phyloP scores from a whole-genome alignment of 2,113 vertebrate genomes.

The Carlito syrichta region DNA sequence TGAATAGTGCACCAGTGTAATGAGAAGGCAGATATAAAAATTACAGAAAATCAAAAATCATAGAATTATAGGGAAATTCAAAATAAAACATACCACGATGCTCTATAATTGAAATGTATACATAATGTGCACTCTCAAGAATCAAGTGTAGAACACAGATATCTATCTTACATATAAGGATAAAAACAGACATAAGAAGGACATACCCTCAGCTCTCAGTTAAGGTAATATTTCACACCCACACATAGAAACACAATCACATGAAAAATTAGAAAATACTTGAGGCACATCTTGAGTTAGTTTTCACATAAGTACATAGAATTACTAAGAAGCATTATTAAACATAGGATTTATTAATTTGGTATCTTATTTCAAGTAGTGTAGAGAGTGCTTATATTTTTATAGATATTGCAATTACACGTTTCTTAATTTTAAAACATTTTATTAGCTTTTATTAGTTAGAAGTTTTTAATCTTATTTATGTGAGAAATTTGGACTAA shows the following conservation, averaged over 20 bases:
- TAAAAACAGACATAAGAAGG: not conserved
- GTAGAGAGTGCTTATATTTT: not conserved
- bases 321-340: not conserved
- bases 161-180: not conserved
- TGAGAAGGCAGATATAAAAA: not conserved
- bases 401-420: not conserved
- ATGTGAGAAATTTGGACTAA: not conserved
- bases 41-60: not conserved
- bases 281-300: not conserved
- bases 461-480: not conserved
- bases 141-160: not conserved
- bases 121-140: not conserved
- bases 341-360: not conserved
- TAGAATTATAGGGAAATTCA: not conserved
- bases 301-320: not conserved
- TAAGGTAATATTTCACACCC: not conserved
- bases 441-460: not conserved
- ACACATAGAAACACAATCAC: not conserved
- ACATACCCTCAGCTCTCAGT: not conserved
- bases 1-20: not conserved
- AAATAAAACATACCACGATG: not conserved
- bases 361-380: not conserved
- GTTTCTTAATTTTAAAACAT: not conserved
- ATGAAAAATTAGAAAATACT: not conserved
- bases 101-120: not conserved